These are phyloP conservation scores for Agonopterix arenella DNA, from an alignment of 2,888 invertebrate genomes.

Conservation along the genomic window DNA sequence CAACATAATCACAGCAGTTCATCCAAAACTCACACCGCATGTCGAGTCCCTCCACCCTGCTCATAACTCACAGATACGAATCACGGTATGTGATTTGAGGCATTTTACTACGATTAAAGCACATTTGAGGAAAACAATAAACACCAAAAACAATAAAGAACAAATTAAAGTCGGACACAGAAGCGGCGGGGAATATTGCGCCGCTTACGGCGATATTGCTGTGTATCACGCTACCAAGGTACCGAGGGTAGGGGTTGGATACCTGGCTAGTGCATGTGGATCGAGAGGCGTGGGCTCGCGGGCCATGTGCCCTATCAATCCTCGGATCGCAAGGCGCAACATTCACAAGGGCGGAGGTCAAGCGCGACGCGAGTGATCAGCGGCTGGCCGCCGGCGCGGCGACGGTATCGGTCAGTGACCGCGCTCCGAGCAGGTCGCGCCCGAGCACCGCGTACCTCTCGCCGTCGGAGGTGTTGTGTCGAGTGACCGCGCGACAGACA, in stretches of 20 bases:
- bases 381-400: slow-evolving; percentile 19
- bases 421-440: slow-evolving; percentile 34
- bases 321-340: slow-evolving; percentile 20
- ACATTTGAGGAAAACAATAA: slow-evolving; percentile 65
- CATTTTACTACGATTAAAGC: slow-evolving; percentile 46
- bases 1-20: too few species aligned
- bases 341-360: slow-evolving; percentile 30
- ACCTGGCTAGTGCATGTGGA: slow-evolving; percentile 39
- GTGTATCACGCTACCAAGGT: slow-evolving; percentile 54
- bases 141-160: slow-evolving; percentile 69
- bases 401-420: slow-evolving; percentile 64
- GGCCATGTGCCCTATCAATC: slow-evolving; percentile 11
- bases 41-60: slow-evolving; percentile 17
- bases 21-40: slow-evolving; percentile 31
- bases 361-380: slow-evolving; percentile 20
- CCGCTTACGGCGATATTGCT: slow-evolving; percentile 52
- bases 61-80: slow-evolving; percentile 33
- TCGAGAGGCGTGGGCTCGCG: slow-evolving; percentile 14
- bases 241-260: slow-evolving; percentile 33
- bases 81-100: slow-evolving; percentile 36
- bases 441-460: slow-evolving; percentile 40
- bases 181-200: slow-evolving; percentile 45
- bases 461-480: slow-evolving; percentile 52
- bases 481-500: slow-evolving; percentile 44
- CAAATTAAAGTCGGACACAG: slow-evolving; percentile 62